Percentiles rank a stretch among this genome's conserved stretches.
Evolutionary conservation across 2,888 invertebrate genomes (phyloP).

Genomic region (Acronicta alni): DNA sequence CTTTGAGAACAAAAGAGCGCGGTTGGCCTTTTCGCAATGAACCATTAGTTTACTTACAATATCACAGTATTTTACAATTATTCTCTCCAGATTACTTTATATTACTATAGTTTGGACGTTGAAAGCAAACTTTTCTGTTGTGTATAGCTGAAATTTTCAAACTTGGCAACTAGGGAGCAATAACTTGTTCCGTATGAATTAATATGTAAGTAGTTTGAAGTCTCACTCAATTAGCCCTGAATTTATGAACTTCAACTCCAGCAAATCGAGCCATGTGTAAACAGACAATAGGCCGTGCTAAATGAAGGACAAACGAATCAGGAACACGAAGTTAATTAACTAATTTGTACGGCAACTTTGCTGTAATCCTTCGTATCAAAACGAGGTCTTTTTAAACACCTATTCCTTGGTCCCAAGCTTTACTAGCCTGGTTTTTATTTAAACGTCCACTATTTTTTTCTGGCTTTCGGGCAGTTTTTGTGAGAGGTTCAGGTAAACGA

Average conservation of each 20-base stretch:
- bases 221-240: conserved; percentile 8
- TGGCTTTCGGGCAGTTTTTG: conserved; percentile 19
- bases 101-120: conserved; percentile 37
- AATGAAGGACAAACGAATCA: conserved; percentile 13
- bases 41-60: conserved; percentile 20
- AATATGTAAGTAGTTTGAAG: conserved; percentile 10
- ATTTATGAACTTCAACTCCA: conserved; percentile 2
- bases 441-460: conserved; percentile 17
- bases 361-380: conserved; percentile 7
- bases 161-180: conserved; percentile 25
- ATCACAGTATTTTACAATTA: conserved; percentile 22
- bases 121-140: conserved; percentile 29
- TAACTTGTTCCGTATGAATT: conserved; percentile 18
- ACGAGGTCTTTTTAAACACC: not conserved
- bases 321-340: conserved; percentile 18
- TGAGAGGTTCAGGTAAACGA: conserved; percentile 20
- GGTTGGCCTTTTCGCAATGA: conserved; percentile 37
- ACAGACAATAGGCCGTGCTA: not conserved
- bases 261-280: not conserved
- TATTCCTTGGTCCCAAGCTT: not conserved
- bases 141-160: conserved; percentile 20
- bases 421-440: conserved; percentile 23
- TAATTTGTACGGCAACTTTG: conserved; percentile 15
- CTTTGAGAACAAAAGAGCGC: conserved; percentile 40
- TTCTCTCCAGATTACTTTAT: conserved; percentile 17